These are phyloP conservation scores for Trinorchestia longiramus DNA, from an alignment of 1,140 invertebrate genomes.

Conservation along the genomic window DNA sequence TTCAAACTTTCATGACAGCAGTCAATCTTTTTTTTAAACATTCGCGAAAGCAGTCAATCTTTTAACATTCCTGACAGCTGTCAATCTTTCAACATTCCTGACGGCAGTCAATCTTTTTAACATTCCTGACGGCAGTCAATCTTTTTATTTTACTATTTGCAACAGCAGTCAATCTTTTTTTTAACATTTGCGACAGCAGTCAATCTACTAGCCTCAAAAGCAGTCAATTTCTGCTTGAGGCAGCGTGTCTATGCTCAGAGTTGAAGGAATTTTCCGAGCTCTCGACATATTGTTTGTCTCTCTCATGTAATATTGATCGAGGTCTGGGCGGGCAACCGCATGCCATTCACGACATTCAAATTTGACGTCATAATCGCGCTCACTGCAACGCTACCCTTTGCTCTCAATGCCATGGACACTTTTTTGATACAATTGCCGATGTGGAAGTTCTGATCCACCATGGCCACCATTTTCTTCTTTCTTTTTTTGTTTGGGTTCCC, in stretches of 20 bases:
- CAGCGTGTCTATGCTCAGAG: neutral
- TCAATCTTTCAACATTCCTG: no score
- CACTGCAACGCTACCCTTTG: neutral
- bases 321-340: neutral
- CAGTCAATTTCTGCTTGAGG: no score
- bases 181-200: no score
- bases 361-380: conserved; percentile 11
- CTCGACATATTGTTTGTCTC: neutral
- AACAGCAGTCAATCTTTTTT: no score
- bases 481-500: neutral
- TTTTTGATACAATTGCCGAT: neutral
- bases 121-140: no score
- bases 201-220: no score
- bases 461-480: conserved; percentile 43
- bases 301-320: neutral
- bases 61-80: no score
- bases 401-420: neutral
- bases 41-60: no score
- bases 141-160: no score
- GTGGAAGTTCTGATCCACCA: neutral
- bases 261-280: neutral
- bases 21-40: no score
- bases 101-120: no score
- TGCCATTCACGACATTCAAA: conserved; percentile 2
- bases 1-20: no score